Evolutionary conservation across 1,140 invertebrate species (phyloP).

Genomic region (Hermetia illucens): DNA sequence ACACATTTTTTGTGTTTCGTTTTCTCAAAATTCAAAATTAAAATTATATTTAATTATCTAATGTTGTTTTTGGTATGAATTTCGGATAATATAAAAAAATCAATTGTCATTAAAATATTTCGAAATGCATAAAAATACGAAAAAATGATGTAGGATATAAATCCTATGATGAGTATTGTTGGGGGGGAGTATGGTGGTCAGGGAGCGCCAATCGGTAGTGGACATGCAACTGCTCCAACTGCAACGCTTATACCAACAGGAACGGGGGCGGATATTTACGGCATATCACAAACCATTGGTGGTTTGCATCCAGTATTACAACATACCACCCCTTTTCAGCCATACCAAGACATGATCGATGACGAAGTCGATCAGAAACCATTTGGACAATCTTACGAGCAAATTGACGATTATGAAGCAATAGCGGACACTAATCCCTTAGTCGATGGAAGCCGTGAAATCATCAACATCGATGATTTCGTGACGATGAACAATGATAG

Average conservation of each 20-base stretch:
- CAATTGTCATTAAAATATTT: background rate
- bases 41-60: background rate
- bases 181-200: constrained; percentile 28
- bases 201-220: constrained; percentile 17
- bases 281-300: constrained; percentile 24
- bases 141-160: constrained; percentile 16
- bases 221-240: constrained; percentile 14
- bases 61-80: too few relatives aligned
- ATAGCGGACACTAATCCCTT: constrained; percentile 21
- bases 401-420: constrained; percentile 24
- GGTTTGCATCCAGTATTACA: constrained; percentile 24
- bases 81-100: background rate
- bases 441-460: constrained; percentile 19
- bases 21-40: background rate
- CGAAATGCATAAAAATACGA: background rate
- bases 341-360: constrained; percentile 22
- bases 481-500: constrained; percentile 28
- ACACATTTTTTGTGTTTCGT: background rate
- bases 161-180: constrained; percentile 31
- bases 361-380: constrained; percentile 10
- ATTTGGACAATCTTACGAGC: constrained; percentile 15
- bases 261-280: constrained; percentile 24
- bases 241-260: constrained; percentile 20
- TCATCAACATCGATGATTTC: constrained; percentile 29
- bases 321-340: constrained; percentile 22